Conservation (phyloP, 2,888 invertebrate species). For the Ypsolopha scabrella region DNA sequence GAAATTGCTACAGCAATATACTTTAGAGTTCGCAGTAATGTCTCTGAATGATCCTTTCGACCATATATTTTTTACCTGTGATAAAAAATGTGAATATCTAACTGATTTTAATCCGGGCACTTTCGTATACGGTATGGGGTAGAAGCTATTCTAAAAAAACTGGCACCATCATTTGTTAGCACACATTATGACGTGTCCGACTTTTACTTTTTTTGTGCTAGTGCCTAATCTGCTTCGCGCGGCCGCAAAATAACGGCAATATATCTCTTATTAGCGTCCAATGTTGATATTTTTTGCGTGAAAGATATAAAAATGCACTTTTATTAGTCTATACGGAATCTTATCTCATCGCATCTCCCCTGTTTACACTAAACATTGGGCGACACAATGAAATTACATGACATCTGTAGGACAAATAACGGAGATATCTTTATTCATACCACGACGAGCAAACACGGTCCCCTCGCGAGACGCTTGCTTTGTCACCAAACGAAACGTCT, state of each 20-base stretch:
- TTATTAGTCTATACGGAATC: conserved; percentile 51
- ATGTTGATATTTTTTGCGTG: conserved; percentile 27
- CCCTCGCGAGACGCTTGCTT: conserved; percentile 40
- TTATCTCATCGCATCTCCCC: conserved; percentile 59
- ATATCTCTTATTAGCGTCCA: conserved; percentile 51
- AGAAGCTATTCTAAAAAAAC: no score
- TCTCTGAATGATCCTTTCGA: no score
- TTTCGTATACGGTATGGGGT: no score
- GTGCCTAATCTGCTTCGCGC: conserved; percentile 51
- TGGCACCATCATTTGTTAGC: neutral
- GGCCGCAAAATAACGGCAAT: conserved; percentile 38
- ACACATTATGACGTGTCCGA: conserved; percentile 5
- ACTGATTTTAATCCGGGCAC: no score
- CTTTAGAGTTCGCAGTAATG: conserved; percentile 5
- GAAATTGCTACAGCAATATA: conserved; percentile 11
- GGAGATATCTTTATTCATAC: conserved; percentile 70
- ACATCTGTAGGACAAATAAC: conserved; percentile 70
- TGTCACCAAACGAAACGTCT: conserved; percentile 49
- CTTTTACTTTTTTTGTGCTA: conserved; percentile 15
- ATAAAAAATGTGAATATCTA: neutral
- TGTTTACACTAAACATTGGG: conserved; percentile 68
- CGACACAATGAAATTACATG: conserved; percentile 69
- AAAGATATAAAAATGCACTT: conserved; percentile 42
- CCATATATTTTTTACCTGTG: neutral
- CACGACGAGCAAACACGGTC: conserved; percentile 52